Conservation (phyloP, 1,140 invertebrate species). For the Papilio polytes region DNA sequence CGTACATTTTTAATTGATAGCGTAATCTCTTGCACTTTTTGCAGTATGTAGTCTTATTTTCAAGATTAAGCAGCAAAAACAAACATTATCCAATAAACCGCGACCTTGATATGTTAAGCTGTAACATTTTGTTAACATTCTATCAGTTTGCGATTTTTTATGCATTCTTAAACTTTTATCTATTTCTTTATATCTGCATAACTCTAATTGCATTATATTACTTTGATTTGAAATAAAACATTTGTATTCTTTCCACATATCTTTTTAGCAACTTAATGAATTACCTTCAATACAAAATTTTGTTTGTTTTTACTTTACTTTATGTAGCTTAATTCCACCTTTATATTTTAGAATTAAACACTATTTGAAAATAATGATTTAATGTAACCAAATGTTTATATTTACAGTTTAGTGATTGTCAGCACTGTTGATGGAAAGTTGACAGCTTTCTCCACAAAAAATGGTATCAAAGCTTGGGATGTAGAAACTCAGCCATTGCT, state of each 20-base stretch:
- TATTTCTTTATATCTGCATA: neutral
- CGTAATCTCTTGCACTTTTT: neutral
- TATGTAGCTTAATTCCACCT: too few species aligned
- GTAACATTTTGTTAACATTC: slow-evolving; percentile 15
- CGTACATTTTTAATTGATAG: slow-evolving; percentile 2
- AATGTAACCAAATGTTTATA: slow-evolving; percentile 25
- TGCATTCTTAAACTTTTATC: neutral
- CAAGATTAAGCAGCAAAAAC: neutral
- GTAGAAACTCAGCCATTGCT: slow-evolving; percentile 90
- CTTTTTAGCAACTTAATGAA: neutral
- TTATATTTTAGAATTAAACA: too few species aligned
- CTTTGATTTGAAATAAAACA: neutral
- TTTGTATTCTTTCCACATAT: neutral
- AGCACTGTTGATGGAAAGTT: slow-evolving; percentile 95
- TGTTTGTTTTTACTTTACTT: too few species aligned
- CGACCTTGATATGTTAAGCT: slow-evolving; percentile 40
- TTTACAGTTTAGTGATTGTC: slow-evolving; percentile 90
- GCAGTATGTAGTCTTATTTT: neutral
- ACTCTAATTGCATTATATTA: neutral
- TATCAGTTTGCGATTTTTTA: neutral
- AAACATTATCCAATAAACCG: slow-evolving; percentile 41
- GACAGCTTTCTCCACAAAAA: slow-evolving; percentile 89
- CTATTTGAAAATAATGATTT: too few species aligned
- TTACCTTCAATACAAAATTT: neutral
- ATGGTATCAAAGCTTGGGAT: slow-evolving; percentile 90